These are phyloP conservation scores for Poecilus cupreus DNA, from an alignment of 2,888 invertebrate species.

Conservation along the genomic window DNA sequence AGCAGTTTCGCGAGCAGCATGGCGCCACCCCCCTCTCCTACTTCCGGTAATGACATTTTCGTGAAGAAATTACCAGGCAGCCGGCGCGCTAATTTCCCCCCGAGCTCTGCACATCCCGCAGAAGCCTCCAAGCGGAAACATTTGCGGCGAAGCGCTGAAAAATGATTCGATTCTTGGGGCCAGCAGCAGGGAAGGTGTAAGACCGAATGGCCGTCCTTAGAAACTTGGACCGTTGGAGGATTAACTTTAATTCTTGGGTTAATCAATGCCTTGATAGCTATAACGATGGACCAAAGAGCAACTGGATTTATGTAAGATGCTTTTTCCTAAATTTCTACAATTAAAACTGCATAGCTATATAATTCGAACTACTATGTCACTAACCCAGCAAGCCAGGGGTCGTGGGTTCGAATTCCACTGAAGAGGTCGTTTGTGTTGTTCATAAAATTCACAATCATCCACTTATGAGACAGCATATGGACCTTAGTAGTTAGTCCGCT, in stretches of 20 bases:
- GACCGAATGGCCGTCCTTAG: background rate
- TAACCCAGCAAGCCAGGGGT: too few species aligned
- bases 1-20: slow-evolving; percentile 14
- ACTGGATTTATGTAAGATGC: too few species aligned
- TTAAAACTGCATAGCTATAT: too few species aligned
- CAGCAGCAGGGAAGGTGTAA: background rate
- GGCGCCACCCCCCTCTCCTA: slow-evolving; percentile 16
- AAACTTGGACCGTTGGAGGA: background rate
- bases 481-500: too few species aligned
- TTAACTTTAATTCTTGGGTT: slow-evolving; percentile 2
- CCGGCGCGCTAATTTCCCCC: slow-evolving; percentile 39
- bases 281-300: too few species aligned
- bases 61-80: slow-evolving; percentile 47
- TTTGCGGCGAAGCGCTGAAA: slow-evolving; percentile 3
- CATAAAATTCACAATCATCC: too few species aligned
- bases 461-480: too few species aligned
- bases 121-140: background rate
- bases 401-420: too few species aligned
- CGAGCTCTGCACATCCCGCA: background rate
- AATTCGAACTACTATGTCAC: too few species aligned
- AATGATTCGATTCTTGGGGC: slow-evolving; percentile 41
- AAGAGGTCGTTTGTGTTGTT: too few species aligned
- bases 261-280: background rate
- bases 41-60: slow-evolving; percentile 55
- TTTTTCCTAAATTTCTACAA: too few species aligned